These are phyloP conservation scores for Panagrolaimus sp. DNA, from an alignment of 1,140 invertebrate genomes.

Conservation along the genomic window DNA sequence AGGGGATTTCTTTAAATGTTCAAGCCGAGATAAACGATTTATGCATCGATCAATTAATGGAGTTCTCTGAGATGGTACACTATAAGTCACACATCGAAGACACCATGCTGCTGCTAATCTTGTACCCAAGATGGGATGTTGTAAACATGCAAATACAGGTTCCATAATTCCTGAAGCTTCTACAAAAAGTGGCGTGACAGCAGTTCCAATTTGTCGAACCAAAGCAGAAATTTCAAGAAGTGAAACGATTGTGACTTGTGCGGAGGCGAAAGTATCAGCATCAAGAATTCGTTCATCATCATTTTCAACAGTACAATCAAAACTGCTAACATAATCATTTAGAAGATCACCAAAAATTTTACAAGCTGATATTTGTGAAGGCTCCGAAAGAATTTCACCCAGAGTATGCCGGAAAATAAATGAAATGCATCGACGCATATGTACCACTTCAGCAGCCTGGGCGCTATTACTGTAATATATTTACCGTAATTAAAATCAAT, in stretches of 20 bases:
- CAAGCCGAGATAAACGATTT: constrained; percentile 66
- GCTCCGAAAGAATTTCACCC: constrained; percentile 87
- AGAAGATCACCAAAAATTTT: constrained; percentile 88
- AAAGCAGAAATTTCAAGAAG: constrained; percentile 73
- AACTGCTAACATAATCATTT: constrained; percentile 86
- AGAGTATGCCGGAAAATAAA: constrained; percentile 85
- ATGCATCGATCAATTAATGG: constrained; percentile 76
- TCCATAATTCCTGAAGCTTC: constrained; percentile 74
- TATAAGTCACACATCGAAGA: constrained; percentile 75
- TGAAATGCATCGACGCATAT: constrained; percentile 90
- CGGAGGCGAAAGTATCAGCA: constrained; percentile 51
- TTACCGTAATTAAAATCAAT: background rate
- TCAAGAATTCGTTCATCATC: constrained; percentile 48
- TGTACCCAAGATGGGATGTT: constrained; percentile 85
- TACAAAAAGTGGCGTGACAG: constrained; percentile 77
- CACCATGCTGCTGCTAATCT: constrained; percentile 88
- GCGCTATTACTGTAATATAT: constrained; percentile 65
- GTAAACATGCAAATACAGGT: constrained; percentile 72
- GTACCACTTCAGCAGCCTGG: constrained; percentile 86
- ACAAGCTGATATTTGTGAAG: constrained; percentile 86
- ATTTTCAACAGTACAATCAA: constrained; percentile 26
- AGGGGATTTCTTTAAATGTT: constrained; percentile 79
- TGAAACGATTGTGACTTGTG: constrained; percentile 67
- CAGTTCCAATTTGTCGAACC: constrained; percentile 80
- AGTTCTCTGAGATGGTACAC: constrained; percentile 85